Evolutionary conservation across 1,140 invertebrate species (phyloP).

Genomic region (Trissolcus basalis): DNA sequence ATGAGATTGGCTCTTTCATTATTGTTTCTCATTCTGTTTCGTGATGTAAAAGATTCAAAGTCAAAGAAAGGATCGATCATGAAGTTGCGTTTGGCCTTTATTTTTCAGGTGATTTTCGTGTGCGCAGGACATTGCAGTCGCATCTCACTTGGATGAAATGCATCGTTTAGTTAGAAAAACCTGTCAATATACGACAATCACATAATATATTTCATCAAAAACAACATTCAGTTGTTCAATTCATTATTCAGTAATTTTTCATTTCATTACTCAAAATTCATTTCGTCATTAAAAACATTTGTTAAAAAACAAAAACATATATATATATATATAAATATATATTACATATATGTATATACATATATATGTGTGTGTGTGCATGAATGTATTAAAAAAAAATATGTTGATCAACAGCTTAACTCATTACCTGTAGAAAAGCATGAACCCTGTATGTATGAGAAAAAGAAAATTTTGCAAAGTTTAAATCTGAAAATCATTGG

Average conservation of each 20-base stretch:
- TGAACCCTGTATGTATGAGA: no score
- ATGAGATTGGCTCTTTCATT: constrained; percentile 20
- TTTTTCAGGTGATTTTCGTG: constrained; percentile 66
- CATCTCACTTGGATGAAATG: constrained; percentile 66
- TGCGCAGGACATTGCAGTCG: constrained; percentile 57
- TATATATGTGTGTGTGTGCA: no score
- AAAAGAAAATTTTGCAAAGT: no score
- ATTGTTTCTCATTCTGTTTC: constrained; percentile 38
- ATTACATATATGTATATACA: constrained; percentile 4
- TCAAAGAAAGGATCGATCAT: constrained; percentile 53
- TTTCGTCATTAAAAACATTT: no score
- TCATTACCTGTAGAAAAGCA: no score
- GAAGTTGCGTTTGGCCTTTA: constrained; percentile 64
- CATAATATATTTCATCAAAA: constrained; percentile 61
- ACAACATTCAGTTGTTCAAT: constrained; percentile 29
- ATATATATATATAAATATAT: constrained; percentile 8
- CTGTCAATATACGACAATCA: constrained; percentile 74
- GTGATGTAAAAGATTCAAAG: constrained; percentile 44
- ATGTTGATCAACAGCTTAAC: no score
- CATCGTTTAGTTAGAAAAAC: constrained; percentile 75
- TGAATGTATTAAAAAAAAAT: no score
- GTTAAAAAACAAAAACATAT: no score
- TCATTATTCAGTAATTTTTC: background rate
- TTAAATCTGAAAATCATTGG: no score
- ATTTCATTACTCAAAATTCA: no score